Evolutionary conservation across 2,888 invertebrate genomes (phyloP).

Genomic region (Scaptomyza reducta): DNA sequence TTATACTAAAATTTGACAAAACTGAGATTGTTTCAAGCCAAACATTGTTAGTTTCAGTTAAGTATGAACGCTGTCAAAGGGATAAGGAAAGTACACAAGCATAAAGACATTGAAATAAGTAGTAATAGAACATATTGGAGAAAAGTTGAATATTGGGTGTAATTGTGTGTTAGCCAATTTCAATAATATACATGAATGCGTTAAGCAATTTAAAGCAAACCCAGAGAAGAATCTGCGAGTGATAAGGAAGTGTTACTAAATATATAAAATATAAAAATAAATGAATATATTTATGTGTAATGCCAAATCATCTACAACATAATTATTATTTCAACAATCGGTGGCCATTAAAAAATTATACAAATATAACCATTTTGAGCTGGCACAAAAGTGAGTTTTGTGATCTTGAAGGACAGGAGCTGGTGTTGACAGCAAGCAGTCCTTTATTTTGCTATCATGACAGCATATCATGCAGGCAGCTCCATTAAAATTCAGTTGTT

Average conservation of each 20-base stretch:
- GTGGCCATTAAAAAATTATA: constrained; percentile 3
- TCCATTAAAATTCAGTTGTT: constrained; percentile 54
- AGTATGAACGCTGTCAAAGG: no score
- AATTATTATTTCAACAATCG: constrained; percentile 1
- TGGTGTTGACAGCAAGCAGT: constrained; percentile 10
- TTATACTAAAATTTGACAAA: no score
- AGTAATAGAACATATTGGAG: no score
- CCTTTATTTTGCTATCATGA: constrained; percentile 6
- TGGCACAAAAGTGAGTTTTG: not conserved
- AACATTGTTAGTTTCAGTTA: no score
- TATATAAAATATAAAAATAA: not conserved
- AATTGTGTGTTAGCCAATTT: no score
- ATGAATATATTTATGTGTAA: not conserved
- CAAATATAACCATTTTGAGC: not conserved
- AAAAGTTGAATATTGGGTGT: no score
- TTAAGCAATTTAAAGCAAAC: no score
- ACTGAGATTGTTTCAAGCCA: no score
- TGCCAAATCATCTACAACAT: not conserved
- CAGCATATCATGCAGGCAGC: constrained; percentile 13
- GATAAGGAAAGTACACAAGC: no score
- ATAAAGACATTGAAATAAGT: no score
- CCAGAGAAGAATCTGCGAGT: no score
- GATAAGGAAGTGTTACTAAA: not conserved
- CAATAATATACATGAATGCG: no score
- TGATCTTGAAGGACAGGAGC: constrained; percentile 8